Conservation (phyloP, 2,888 invertebrate species). For the Falcaria lacertinaria region DNA sequence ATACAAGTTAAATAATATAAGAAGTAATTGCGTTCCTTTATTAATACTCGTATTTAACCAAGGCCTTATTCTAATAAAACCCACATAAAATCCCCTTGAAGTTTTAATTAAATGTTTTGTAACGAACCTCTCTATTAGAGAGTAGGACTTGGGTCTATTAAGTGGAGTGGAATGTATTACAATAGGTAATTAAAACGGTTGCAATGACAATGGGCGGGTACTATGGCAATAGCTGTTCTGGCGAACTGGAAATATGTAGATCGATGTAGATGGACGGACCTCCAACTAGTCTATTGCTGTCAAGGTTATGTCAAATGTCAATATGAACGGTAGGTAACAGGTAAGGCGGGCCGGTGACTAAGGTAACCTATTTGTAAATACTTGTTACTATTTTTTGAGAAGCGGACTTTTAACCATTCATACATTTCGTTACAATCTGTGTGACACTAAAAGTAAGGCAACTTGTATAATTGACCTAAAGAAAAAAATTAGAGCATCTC, state of each 20-base stretch:
- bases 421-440: too few species aligned
- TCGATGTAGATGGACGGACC: slow-evolving; percentile 44
- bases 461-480: too few species aligned
- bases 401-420: neutral
- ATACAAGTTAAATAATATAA: slow-evolving; percentile 9
- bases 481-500: too few species aligned
- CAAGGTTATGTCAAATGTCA: slow-evolving; percentile 54
- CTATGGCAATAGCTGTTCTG: slow-evolving; percentile 35
- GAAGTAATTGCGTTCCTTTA: slow-evolving; percentile 12
- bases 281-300: slow-evolving; percentile 26
- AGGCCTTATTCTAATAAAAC: slow-evolving; percentile 3
- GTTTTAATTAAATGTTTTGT: slow-evolving; percentile 33
- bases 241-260: slow-evolving; percentile 17
- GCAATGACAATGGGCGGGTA: slow-evolving; percentile 32
- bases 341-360: neutral
- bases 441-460: too few species aligned
- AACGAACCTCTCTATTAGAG: slow-evolving; percentile 6
- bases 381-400: neutral
- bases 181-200: slow-evolving; percentile 30
- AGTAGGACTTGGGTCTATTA: slow-evolving; percentile 2
- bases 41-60: slow-evolving; percentile 12
- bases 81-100: slow-evolving; percentile 29
- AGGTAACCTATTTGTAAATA: neutral
- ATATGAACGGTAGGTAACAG: slow-evolving; percentile 10
- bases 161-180: slow-evolving; percentile 15